Evolutionary conservation across 2,888 invertebrate species (phyloP), one percentile per base, ranked within the genome.

Genomic region (Therioaphis trifolii): DNA sequence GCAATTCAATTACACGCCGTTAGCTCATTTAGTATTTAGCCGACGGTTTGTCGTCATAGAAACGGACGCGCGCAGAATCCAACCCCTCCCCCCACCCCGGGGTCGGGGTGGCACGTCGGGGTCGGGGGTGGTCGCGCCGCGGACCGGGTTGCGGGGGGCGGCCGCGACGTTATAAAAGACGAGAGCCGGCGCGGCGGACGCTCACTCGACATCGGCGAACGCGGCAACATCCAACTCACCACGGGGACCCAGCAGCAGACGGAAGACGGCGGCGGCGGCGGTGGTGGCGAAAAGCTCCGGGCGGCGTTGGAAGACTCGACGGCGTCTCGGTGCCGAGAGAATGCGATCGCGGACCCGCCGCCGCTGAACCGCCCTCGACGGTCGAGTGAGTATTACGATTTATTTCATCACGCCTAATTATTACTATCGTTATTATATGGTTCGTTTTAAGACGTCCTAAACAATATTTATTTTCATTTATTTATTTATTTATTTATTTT

Each of bases 1-100:
- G 76, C 76, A 46, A 76, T 76, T 76, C 76, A 76, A 76, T 76
- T 76, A 76, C 63, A 76, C 46, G 46, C 76, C 76, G 76, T 76
- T 76, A 76, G 76, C 76, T 76, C 76, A 76, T 76, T 76, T 76
- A 76, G 76, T 76, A 76, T 76, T 76, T 76, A 76, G 63, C 76
- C 9, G 46, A 43, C n/a, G 27, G 69, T 61, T 40, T 40, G 76
- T 76, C 76, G 76, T n/a, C 76, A 49, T 63, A 24, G 75, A 24
- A 76, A 63, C 76, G 24, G 2, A 29, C 63, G 63, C 75, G 75
- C 52, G 72, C 75, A 75, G 75, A 58, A 75, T 75, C 58, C 75
- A 43, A 35, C 55, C 55, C 7, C n/a, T n/a, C n/a, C n/a, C n/a
- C n/a, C n/a, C n/a, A n/a, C 29, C 14, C 46, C 52, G 49, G 52